These are phyloP conservation scores for Panagrolaimus sp. DNA, from an alignment of 1,140 invertebrate genomes.

Conservation along the genomic window DNA sequence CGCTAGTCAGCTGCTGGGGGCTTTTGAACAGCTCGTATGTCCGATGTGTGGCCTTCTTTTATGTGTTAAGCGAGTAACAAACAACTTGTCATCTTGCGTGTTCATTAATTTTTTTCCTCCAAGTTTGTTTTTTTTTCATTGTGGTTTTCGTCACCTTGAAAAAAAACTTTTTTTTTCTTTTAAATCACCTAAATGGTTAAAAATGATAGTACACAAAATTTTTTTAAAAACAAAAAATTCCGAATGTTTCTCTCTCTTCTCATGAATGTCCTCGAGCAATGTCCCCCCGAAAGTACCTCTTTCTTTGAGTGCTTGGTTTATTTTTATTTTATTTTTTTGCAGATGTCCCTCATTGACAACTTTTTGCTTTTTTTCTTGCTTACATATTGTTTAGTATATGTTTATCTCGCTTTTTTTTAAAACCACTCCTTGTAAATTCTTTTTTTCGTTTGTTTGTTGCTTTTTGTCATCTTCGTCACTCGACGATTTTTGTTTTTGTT, in stretches of 20 bases:
- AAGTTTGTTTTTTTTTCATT: background rate
- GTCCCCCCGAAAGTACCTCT: background rate
- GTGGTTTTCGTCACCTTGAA: background rate
- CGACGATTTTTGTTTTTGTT: background rate
- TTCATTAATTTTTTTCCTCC: conserved; percentile 5
- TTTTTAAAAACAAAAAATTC: no score
- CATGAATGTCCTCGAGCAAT: background rate
- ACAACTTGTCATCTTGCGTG: background rate
- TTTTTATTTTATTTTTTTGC: background rate
- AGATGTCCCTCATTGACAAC: no score
- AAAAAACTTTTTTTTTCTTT: background rate
- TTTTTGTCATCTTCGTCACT: background rate
- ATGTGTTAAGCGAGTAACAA: background rate
- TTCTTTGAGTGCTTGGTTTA: background rate
- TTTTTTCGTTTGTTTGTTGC: conserved; percentile 14
- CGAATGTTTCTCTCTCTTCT: background rate
- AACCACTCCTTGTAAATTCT: conserved; percentile 7
- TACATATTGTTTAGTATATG: background rate
- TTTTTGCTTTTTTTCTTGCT: no score
- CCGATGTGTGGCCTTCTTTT: background rate
- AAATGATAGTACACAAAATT: no score
- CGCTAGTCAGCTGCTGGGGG: conserved; percentile 1
- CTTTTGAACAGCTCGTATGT: background rate
- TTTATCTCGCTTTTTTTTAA: background rate
- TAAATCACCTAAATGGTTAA: background rate